These are phyloP conservation scores for Orthosia gracilis DNA, from an alignment of 2,888 invertebrate genomes.

Conservation along the genomic window DNA sequence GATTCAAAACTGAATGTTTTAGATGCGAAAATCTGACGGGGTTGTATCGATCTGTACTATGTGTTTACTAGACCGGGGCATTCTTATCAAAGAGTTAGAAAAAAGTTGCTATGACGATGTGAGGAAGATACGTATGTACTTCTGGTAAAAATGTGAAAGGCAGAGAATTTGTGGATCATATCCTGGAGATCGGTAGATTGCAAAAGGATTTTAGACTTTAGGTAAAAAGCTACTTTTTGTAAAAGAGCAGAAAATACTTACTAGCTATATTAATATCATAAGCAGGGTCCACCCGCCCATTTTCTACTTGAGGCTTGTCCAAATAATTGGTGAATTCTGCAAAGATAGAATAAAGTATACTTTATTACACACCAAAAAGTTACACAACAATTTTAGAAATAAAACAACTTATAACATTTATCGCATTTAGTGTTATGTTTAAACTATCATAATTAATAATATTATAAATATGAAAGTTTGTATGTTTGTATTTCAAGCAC, in stretches of 20 bases:
- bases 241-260: slow-evolving; percentile 71
- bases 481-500: no score
- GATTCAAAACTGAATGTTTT: slow-evolving; percentile 14
- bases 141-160: background rate
- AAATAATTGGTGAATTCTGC: slow-evolving; percentile 87
- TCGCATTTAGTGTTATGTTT: no score
- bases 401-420: no score
- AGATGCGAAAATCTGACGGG: background rate
- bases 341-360: slow-evolving; percentile 66
- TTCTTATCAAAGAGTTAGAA: background rate
- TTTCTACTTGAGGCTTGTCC: slow-evolving; percentile 79
- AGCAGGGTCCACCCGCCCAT: slow-evolving; percentile 79
- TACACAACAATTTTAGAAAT: no score
- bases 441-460: no score
- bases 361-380: no score
- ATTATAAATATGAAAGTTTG: no score
- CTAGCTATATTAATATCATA: slow-evolving; percentile 86
- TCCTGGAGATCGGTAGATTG: background rate
- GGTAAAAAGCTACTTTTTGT: background rate
- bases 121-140: background rate
- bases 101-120: background rate
- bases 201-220: background rate
- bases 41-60: background rate
- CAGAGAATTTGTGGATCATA: background rate
- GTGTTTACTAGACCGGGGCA: background rate